Evolutionary conservation across 2,888 invertebrate genomes (phyloP).

Genomic region (Lithophane ornitopus): DNA sequence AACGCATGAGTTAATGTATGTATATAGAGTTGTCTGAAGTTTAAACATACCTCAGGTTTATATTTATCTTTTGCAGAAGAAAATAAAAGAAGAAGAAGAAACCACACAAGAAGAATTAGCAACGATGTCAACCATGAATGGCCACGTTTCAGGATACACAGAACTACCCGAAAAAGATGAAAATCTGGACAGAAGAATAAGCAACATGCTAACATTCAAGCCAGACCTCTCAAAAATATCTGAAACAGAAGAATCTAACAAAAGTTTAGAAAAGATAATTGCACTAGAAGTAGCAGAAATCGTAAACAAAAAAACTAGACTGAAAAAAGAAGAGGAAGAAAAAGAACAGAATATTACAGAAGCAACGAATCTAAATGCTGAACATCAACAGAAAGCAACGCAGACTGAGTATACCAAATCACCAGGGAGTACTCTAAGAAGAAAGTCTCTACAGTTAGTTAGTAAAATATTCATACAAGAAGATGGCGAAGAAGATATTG

Average conservation of each 20-base stretch:
- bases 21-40: neutral
- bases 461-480: constrained; percentile 81
- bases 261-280: constrained; percentile 77
- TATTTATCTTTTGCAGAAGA: constrained; percentile 77
- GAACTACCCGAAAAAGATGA: constrained; percentile 73
- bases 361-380: constrained; percentile 71
- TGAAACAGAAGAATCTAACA: constrained; percentile 73
- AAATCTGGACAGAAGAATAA: constrained; percentile 81
- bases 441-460: constrained; percentile 82
- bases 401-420: constrained; percentile 79
- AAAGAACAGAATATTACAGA: constrained; percentile 66
- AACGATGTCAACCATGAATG: constrained; percentile 77
- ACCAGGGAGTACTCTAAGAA: constrained; percentile 78
- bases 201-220: constrained; percentile 84
- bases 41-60: neutral
- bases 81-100: constrained; percentile 80
- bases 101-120: constrained; percentile 73
- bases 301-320: constrained; percentile 76
- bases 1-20: neutral
- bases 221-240: constrained; percentile 77
- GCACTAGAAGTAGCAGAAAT: constrained; percentile 82
- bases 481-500: constrained; percentile 75
- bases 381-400: constrained; percentile 76
- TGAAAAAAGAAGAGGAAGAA: constrained; percentile 69
- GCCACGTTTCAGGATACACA: constrained; percentile 70